Percentiles rank a stretch among this genome's conserved stretches.
Evolutionary conservation across 2,888 invertebrate species (phyloP).

Genomic region (Noctua janthina): DNA sequence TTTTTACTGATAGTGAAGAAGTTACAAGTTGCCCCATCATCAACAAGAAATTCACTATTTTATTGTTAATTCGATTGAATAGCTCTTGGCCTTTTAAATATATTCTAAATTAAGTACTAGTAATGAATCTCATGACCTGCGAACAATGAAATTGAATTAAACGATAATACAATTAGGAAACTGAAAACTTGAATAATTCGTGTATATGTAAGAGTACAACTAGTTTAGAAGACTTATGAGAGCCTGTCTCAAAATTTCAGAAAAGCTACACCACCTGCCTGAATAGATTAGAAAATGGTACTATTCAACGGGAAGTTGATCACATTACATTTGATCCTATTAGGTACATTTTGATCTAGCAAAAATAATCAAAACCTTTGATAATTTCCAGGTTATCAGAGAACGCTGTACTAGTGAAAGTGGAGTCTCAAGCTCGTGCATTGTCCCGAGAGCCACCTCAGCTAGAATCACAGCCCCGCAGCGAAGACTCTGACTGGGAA

Average conservation of each 20-base stretch:
- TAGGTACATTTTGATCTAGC: neutral
- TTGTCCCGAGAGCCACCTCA: slow-evolving; percentile 93
- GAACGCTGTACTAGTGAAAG: slow-evolving; percentile 92
- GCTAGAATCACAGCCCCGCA: slow-evolving; percentile 92
- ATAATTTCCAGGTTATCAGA: slow-evolving; percentile 91
- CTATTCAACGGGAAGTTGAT: neutral
- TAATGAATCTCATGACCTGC: neutral
- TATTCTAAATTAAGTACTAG: neutral
- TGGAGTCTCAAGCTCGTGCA: slow-evolving; percentile 93
- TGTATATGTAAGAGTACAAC: neutral
- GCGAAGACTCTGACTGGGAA: slow-evolving; percentile 95
- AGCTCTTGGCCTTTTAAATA: neutral
- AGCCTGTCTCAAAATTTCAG: too few species aligned
- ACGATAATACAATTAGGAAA: neutral
- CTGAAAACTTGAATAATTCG: neutral
- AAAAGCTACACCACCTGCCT: neutral
- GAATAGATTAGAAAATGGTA: neutral
- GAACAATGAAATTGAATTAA: neutral
- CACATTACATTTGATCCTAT: neutral
- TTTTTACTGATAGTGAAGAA: neutral
- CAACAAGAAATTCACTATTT: neutral
- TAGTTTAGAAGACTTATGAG: neutral
- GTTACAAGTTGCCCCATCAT: neutral
- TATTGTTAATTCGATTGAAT: neutral
- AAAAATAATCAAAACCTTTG: neutral